Evolutionary conservation across 2,797 vertebrate species (phyloP).

Genomic region (Melanotaenia pygmaea): DNA sequence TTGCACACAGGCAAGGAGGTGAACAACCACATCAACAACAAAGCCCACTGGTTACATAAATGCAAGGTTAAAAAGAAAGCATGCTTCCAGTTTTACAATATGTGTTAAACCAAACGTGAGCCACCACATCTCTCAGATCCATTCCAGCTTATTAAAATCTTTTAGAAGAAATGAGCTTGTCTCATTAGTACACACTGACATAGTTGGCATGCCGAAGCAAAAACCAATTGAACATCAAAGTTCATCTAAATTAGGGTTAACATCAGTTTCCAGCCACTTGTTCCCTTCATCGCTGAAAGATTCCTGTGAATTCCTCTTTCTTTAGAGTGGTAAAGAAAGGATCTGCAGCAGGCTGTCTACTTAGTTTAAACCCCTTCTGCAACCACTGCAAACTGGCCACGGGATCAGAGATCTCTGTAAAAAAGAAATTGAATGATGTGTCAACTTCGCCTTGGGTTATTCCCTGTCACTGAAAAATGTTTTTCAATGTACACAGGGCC

Average conservation of each 20-base stretch:
- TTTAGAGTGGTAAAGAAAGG: conserved; percentile 21
- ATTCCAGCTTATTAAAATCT: conserved; percentile 19
- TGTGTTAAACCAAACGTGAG: conserved; percentile 10
- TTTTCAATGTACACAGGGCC: conserved; percentile 29
- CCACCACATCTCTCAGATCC: conserved; percentile 1
- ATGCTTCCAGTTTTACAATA: not conserved
- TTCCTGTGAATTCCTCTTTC: conserved; percentile 30
- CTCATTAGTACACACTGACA: conserved; percentile 29
- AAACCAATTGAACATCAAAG: conserved; percentile 26
- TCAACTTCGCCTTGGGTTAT: conserved; percentile 52
- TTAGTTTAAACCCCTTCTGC: conserved; percentile 24
- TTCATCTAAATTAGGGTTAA: conserved; percentile 55
- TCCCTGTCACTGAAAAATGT: conserved; percentile 40
- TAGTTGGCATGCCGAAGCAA: conserved; percentile 27
- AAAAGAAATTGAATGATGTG: conserved; percentile 42
- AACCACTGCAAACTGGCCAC: conserved; percentile 31
- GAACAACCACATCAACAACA: not conserved
- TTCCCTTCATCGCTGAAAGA: conserved; percentile 29
- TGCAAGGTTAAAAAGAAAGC: not conserved
- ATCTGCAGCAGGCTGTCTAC: conserved; percentile 27
- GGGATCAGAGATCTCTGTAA: conserved; percentile 45
- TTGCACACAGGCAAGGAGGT: not conserved
- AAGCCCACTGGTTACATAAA: not conserved
- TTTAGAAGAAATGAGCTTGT: conserved; percentile 12
- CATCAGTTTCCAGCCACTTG: conserved; percentile 41